Evolutionary conservation across 1,140 invertebrate species (phyloP).

Genomic region (Nasonia giraulti): DNA sequence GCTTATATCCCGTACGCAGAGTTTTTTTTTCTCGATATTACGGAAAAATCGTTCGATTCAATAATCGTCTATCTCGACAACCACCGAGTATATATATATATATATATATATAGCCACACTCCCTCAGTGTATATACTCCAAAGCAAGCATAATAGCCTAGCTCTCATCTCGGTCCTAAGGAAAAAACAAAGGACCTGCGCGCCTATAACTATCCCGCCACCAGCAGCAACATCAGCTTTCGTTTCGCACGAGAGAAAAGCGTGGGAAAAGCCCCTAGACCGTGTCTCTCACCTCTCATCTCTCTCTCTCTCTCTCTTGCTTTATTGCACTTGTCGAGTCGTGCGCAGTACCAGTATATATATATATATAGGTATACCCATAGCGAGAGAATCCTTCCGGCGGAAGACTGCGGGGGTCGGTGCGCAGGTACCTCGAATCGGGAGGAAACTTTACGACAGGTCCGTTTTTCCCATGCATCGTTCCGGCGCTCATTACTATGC

Average conservation of each 20-base stretch:
- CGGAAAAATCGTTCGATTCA: no score
- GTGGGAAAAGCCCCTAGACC: constrained; percentile 21
- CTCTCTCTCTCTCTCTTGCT: neutral
- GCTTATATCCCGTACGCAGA: no score
- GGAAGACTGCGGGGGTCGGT: constrained; percentile 8
- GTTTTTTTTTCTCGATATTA: no score
- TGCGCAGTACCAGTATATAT: neutral
- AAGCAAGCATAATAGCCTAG: neutral
- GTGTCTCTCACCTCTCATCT: no score
- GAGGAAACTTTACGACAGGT: constrained; percentile 36
- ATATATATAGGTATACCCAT: no score
- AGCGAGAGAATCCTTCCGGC: no score
- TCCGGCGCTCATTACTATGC: constrained; percentile 39
- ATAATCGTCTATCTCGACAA: no score
- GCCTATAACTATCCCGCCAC: neutral
- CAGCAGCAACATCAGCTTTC: constrained; percentile 10
- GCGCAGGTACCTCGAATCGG: constrained; percentile 30
- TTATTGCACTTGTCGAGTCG: constrained; percentile 47
- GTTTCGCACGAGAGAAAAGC: constrained; percentile 12
- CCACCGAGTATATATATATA: no score
- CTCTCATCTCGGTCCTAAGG: neutral
- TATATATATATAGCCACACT: no score
- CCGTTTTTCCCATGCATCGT: constrained; percentile 19
- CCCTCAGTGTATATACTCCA: neutral
- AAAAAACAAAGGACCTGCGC: constrained; percentile 13